phyloP scores from a whole-genome alignment of 2,888 invertebrate genomes.

The Idaea biselata region DNA sequence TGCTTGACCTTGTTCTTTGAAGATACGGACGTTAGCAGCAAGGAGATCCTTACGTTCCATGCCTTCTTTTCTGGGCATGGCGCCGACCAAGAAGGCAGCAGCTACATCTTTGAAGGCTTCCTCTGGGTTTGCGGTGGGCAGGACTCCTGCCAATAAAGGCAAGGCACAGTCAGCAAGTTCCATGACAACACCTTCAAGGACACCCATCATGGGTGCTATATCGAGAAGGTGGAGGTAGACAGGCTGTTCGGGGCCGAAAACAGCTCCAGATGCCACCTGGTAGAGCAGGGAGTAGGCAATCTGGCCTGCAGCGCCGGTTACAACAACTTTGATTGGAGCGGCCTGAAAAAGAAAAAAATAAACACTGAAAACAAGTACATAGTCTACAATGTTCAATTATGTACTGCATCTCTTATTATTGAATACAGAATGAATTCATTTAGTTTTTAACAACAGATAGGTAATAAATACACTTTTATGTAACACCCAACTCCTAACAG shows the following conservation, averaged over 20 bases:
- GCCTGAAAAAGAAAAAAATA: slow-evolving; percentile 73
- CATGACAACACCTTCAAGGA: slow-evolving; percentile 99
- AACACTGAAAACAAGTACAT: neutral
- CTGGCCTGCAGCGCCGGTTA: slow-evolving; percentile 99
- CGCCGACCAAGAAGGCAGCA: slow-evolving; percentile 97
- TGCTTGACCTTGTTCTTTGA: slow-evolving; percentile 97
- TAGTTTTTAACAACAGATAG: slow-evolving; percentile 11
- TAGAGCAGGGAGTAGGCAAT: slow-evolving; percentile 98
- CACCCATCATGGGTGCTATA: slow-evolving; percentile 96
- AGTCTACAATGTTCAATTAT: neutral
- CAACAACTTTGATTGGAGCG: slow-evolving; percentile 94
- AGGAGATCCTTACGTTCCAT: slow-evolving; percentile 99
- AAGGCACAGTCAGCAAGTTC: slow-evolving; percentile 97
- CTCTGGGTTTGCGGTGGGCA: slow-evolving; percentile 92
- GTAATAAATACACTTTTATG: neutral
- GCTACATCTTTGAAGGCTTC: slow-evolving; percentile 97
- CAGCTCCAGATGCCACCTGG: slow-evolving; percentile 96
- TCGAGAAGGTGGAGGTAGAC: slow-evolving; percentile 95
- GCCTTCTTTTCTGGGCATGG: slow-evolving; percentile 97
- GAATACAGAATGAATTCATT: neutral
- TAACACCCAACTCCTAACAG: slow-evolving; percentile 12
- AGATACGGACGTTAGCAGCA: slow-evolving; percentile 98
- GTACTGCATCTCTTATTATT: neutral
- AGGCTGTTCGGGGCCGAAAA: slow-evolving; percentile 94
- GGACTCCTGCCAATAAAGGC: slow-evolving; percentile 90